phyloP scores from a whole-genome alignment of 2,113 vertebrate species.

The Crotalus tigris region DNA sequence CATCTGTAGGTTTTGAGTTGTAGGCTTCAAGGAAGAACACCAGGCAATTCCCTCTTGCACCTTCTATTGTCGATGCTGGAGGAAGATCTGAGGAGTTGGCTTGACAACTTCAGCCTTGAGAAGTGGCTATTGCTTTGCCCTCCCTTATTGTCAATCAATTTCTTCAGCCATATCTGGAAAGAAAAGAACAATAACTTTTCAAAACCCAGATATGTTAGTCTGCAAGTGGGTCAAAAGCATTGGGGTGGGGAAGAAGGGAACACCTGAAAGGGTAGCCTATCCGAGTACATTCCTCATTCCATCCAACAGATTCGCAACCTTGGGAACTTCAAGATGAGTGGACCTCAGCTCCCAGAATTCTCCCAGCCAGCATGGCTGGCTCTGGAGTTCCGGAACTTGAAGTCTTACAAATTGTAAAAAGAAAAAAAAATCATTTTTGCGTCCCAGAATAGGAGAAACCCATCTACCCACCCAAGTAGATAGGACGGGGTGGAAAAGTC shows the following conservation, averaged over 20 bases:
- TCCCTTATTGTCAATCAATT: slow-evolving; percentile 41
- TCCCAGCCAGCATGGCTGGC: not conserved
- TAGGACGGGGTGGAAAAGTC: not conserved
- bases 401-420: not conserved
- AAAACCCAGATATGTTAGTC: not conserved
- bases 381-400: not conserved
- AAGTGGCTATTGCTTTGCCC: not conserved
- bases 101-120: not conserved
- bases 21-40: not conserved
- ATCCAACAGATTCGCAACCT: not conserved
- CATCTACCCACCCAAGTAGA: not conserved
- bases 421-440: not conserved
- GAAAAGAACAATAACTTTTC: not conserved
- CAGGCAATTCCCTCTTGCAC: not conserved
- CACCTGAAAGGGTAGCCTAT: not conserved
- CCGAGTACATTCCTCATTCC: not conserved
- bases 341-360: not conserved
- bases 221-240: not conserved
- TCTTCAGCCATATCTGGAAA: slow-evolving; percentile 47
- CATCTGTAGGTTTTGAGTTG: not conserved
- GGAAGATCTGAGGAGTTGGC: not conserved
- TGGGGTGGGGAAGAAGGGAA: not conserved
- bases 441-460: not conserved
- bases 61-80: fast-evolving
- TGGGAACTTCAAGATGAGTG: not conserved